These are phyloP conservation scores for Pentalonia nigronervosa DNA, from an alignment of 1,140 invertebrate genomes.

Conservation along the genomic window DNA sequence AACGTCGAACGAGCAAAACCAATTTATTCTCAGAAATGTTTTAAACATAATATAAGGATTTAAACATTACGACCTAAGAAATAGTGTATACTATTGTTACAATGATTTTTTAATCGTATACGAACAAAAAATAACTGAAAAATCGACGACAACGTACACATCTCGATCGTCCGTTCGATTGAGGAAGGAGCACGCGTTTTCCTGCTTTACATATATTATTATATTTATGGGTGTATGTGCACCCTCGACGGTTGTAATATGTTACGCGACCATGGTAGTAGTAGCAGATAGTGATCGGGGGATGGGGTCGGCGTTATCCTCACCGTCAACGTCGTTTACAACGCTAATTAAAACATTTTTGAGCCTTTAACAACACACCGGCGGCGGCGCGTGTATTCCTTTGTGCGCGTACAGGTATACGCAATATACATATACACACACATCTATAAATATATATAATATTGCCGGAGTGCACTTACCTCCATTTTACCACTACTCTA, in stretches of 20 bases:
- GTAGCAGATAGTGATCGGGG: not conserved
- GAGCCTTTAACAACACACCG: conserved; percentile 43
- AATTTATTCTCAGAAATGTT: too few species aligned
- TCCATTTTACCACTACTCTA: too few species aligned
- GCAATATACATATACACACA: not conserved
- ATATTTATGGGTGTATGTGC: not conserved
- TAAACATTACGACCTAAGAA: not conserved
- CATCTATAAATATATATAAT: not conserved
- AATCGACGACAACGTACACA: not conserved
- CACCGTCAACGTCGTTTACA: not conserved
- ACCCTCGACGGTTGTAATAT: not conserved
- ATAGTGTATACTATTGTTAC: not conserved
- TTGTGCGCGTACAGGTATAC: conserved; percentile 15
- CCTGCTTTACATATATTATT: not conserved
- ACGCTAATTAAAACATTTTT: conserved; percentile 56
- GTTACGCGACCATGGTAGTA: not conserved
- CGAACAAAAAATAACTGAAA: not conserved
- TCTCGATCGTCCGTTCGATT: not conserved
- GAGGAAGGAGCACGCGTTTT: not conserved
- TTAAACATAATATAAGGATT: too few species aligned
- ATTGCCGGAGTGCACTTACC: not conserved
- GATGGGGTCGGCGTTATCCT: not conserved
- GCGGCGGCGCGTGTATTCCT: not conserved
- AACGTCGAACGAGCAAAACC: not conserved
- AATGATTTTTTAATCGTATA: not conserved